Conservation (phyloP, 2,797 vertebrate species). For the Anabacerthia variegaticeps region DNA sequence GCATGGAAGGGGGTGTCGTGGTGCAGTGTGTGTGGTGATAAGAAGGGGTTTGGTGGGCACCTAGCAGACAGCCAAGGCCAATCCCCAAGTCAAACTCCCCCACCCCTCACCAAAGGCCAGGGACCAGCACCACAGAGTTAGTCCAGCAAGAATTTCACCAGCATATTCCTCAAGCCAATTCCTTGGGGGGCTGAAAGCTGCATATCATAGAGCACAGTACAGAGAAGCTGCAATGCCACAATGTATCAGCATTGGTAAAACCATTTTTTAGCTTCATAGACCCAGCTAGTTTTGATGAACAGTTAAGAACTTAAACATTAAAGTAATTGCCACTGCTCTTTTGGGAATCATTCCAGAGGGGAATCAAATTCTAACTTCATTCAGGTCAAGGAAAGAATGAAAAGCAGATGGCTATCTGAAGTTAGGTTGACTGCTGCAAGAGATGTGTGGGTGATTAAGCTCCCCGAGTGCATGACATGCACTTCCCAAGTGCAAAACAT, state of each 20-base stretch:
- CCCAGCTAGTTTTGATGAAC: neutral
- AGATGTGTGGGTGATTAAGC: neutral
- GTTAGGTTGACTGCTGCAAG: neutral
- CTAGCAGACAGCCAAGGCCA: neutral
- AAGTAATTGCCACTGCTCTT: neutral
- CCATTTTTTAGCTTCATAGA: neutral
- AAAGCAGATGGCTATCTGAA: neutral
- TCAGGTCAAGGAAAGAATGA: neutral
- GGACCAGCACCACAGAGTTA: neutral
- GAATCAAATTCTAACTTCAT: neutral
- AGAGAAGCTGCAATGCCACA: neutral
- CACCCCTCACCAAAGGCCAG: neutral
- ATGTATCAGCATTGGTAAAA: neutral
- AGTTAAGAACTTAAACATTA: neutral
- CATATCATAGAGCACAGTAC: neutral
- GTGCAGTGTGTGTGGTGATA: neutral
- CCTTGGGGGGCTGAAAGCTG: neutral
- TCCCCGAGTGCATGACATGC: too few species aligned
- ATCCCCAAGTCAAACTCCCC: neutral
- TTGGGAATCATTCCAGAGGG: fast-evolving
- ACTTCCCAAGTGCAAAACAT: neutral
- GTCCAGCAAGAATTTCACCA: neutral
- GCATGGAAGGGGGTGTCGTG: neutral
- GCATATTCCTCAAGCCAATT: neutral
- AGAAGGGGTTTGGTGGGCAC: neutral